Base-by-base conservation (phyloP, 2,888 invertebrate species). In the Chrysina gloriosa region DNA sequence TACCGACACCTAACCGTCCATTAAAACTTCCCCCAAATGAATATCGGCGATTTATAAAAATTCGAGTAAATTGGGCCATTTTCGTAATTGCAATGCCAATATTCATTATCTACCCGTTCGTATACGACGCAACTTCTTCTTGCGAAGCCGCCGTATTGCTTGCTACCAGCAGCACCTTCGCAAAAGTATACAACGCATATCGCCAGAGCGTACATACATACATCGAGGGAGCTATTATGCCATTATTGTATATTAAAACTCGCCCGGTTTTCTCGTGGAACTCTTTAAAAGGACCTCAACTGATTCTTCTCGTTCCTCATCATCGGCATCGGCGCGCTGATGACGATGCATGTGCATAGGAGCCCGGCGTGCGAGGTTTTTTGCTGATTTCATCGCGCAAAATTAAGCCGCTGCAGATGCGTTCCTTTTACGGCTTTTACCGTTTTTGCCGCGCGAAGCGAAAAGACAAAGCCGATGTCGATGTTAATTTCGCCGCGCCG, bases 81-180 rank as follows among this genome's bases (percentile, higher is more conserved):
- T 67, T 67, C 67, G 48, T 67, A 67, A 67, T 67, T 67, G 67
- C 67, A 67, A 67, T 67, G 25, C 67, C 67, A 67, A 67, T 67
- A 67, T 67, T 67, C 67, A 67, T 67, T 67, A 67, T 67, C 23
- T 42, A n/a, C 23, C 58, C 19, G 23, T 39, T 16, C 36, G n/a
- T n/a, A n/a, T n/a, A n/a, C n/a, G n/a, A n/a, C n/a, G n/a, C n/a
- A n/a, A 14, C 36, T 19, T 19, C 58, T 16, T 23, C 9, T n/a
- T 42, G 36, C n/a, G 7, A 3, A n/a, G 6, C 36, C 39, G 39
- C 23, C 61, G 34, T 7, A 34, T 11, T 7, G 31, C 4, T 34
- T 3, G 4, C 4, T 34, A n/a, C 34, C 11, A n/a, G 34, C 34
- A n/a, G 34, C 34, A n/a, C n/a, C n/a, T n/a, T n/a, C n/a, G n/a